Conservation (phyloP, 2,888 invertebrate species). For the Caenorhabditis afra region DNA sequence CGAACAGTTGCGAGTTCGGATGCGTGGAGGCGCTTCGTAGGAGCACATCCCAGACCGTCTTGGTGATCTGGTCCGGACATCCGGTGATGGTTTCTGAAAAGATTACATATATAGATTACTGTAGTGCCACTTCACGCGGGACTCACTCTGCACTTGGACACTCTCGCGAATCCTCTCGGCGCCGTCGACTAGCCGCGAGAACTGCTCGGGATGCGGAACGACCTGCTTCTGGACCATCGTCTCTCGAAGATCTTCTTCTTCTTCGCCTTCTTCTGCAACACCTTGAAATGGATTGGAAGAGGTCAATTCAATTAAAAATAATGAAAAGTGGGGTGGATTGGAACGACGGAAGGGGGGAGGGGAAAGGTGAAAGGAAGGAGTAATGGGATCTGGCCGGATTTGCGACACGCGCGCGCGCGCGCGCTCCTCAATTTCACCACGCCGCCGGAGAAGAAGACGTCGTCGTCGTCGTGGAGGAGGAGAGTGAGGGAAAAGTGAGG, state of each 20-base stretch:
- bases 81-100: conserved; percentile 66
- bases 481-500: conserved; percentile 12
- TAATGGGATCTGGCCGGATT: not conserved
- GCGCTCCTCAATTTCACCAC: not conserved
- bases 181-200: conserved; percentile 69
- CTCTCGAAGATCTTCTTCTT: conserved; percentile 22
- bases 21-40: conserved; percentile 48
- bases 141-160: conserved; percentile 66
- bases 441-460: not conserved
- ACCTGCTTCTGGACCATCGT: conserved; percentile 28
- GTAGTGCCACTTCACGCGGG: too few relatives aligned
- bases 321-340: too few relatives aligned
- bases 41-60: conserved; percentile 67
- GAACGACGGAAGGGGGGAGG: too few relatives aligned
- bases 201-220: conserved; percentile 57
- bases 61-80: conserved; percentile 64
- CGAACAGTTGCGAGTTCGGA: conserved; percentile 59
- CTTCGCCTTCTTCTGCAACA: conserved; percentile 36
- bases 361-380: too few relatives aligned
- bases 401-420: not conserved
- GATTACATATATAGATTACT: too few relatives aligned
- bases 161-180: conserved; percentile 72
- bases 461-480: not conserved
- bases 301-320: not conserved
- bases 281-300: too few relatives aligned